phyloP scores from a whole-genome alignment of 2,888 invertebrate genomes.

The Alentia gelatinosa region DNA sequence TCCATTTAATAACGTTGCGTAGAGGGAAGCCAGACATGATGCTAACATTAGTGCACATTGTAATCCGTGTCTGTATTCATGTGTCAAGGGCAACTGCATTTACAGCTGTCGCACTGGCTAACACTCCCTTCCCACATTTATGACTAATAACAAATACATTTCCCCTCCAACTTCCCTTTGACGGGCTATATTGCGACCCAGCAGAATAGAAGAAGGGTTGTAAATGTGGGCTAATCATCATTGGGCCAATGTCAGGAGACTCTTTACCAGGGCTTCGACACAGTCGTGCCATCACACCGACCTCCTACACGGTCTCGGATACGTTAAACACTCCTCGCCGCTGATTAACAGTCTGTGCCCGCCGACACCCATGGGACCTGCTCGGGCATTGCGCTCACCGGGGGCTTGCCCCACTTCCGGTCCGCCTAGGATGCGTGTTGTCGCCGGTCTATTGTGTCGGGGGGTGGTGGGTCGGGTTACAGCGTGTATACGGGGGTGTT shows the following conservation, averaged over 20 bases:
- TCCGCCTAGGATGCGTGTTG: neutral
- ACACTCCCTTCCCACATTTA: neutral
- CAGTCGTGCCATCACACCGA: neutral
- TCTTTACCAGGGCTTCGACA: neutral
- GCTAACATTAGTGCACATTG: too few relatives aligned
- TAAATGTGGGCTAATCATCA: slow-evolving; percentile 6
- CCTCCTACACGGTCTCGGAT: neutral
- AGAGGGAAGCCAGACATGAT: too few relatives aligned
- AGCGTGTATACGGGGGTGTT: neutral
- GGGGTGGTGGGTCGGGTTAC: neutral
- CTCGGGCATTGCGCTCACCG: neutral
- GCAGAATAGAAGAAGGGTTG: neutral
- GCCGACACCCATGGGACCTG: neutral
- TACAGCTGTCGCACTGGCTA: too few relatives aligned
- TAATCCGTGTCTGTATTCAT: too few relatives aligned
- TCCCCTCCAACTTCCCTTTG: neutral
- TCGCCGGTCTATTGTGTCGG: neutral
- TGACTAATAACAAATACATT: neutral
- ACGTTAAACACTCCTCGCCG: neutral
- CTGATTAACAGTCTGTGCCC: slow-evolving; percentile 13
- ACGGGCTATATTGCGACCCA: neutral
- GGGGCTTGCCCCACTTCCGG: slow-evolving; percentile 29
- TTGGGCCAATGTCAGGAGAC: neutral
- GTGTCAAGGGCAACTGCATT: too few relatives aligned
- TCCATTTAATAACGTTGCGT: too few relatives aligned